phyloP scores from a whole-genome alignment of 2,797 vertebrate genomes.

The Acrossocheilus wenchowensis region DNA sequence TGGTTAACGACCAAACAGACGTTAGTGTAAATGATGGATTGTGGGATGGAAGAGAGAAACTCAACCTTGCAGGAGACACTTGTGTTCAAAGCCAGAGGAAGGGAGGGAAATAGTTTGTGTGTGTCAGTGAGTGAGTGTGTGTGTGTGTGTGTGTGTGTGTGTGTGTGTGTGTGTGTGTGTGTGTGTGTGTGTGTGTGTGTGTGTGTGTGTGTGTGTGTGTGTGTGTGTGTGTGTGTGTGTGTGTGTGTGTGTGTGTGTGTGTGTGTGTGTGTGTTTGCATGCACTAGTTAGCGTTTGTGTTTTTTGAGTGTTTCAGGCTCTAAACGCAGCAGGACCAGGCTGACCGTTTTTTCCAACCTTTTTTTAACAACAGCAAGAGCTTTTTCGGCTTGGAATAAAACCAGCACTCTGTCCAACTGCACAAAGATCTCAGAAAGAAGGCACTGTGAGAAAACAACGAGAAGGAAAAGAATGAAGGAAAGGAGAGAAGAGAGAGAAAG shows the following conservation, averaged over 20 bases:
- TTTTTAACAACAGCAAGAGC: slow-evolving; percentile 13
- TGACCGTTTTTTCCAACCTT: not conserved
- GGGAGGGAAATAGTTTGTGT: not conserved
- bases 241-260: not conserved
- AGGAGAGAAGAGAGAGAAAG: not conserved
- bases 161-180: not conserved
- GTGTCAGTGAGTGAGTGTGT: too few species aligned
- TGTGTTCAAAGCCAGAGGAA: not conserved
- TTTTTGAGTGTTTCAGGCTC: slow-evolving; percentile 5
- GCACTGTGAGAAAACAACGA: slow-evolving; percentile 1
- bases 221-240: not conserved
- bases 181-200: not conserved
- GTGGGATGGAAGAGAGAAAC: not conserved
- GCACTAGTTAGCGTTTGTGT: not conserved
- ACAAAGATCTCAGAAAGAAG: not conserved
- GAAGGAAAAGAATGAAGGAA: not conserved
- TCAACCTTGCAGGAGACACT: not conserved
- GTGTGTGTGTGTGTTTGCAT: not conserved
- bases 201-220: not conserved
- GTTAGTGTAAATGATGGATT: not conserved
- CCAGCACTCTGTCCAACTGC: slow-evolving; percentile 11
- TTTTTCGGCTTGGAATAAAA: slow-evolving; percentile 30
- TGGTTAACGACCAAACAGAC: not conserved
- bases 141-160: not conserved
- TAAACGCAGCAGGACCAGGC: slow-evolving; percentile 19